Evolutionary conservation across 2,113 vertebrate species (phyloP), one percentile per base, ranked within the genome.

Genomic region (Perognathus longimembris): DNA sequence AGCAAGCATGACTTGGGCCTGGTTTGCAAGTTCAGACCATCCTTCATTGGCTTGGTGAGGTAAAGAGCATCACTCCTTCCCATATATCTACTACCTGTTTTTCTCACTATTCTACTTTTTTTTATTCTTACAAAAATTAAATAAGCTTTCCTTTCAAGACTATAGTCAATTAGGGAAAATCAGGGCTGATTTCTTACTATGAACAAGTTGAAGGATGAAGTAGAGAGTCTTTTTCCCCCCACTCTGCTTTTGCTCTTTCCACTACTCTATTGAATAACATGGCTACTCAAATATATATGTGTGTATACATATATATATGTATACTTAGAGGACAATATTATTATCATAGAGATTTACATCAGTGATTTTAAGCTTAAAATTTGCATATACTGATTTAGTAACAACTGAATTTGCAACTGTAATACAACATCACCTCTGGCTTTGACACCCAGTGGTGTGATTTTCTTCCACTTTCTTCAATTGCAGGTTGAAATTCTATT

Each of bases 401-500:
- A 38, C 14, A 30, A 42, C 18, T 70, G 59, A 14, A 69, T 83
- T 85, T 79, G 24, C 21, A 69, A 15, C 32, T 64, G 1, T 28
- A 74, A n/a, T 32, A 45, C 5, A 38, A 20, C 21, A 26, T 57
- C n/a, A 30, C 4, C 40, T 0, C 70, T 92, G 36, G 92, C 38
- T 80, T 80, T 73, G 84, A 80, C n/a, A 24, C 59, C 73, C 32
- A 73, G 8, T 18, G 4, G 59, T 34, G 77, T 22, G 21, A 34
- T 82, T 85, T 88, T 54, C 73, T 94, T 74, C 63, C 38, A 59
- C 66, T 80, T 85, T 76, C 63, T 81, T 87, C 86, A 80, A 73
- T 66, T 91, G 66, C 61, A 61, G 40, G 26, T 88, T 90, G 76
- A 92, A 59, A 67, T 89, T 94, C 90, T 90, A 69, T 70, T 86